Percentiles rank a stretch among this genome's conserved stretches.
Evolutionary conservation across 2,888 invertebrate genomes (phyloP).

Genomic region (Erpobdella octoculata): DNA sequence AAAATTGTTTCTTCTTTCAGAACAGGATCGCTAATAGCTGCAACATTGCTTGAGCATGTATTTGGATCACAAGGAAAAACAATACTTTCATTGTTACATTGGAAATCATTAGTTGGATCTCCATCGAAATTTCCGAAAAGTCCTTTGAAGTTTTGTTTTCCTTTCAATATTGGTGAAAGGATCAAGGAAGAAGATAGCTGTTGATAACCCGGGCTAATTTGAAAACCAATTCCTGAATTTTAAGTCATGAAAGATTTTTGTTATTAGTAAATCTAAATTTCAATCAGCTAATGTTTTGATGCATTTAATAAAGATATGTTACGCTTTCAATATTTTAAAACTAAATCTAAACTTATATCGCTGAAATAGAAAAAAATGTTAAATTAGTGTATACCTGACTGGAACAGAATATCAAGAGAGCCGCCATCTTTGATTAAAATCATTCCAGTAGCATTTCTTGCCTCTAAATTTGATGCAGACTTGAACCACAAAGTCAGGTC

Average conservation of each 20-base stretch:
- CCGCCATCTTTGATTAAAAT: no score
- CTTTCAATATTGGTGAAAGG: not conserved
- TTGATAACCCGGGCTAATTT: not conserved
- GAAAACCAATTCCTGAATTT: not conserved
- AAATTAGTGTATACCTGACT: no score
- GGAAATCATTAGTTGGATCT: not conserved
- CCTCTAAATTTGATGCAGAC: no score
- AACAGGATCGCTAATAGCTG: no score
- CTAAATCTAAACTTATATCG: no score
- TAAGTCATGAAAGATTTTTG: no score
- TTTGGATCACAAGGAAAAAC: not conserved
- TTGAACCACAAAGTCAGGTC: not conserved
- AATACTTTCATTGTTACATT: not conserved
- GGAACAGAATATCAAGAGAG: no score
- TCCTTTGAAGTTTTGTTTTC: not conserved
- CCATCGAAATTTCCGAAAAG: constrained; percentile 5
- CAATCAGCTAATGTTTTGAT: no score
- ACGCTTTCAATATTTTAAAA: no score
- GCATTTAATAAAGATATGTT: no score
- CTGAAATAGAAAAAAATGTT: no score
- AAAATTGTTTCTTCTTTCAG: not conserved
- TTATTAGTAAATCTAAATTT: not conserved
- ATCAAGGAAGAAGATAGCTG: constrained; percentile 1
- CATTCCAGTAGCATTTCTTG: no score
- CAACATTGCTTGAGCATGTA: not conserved